Conservation (phyloP, 1,140 invertebrate species). For the Diabrotica undecimpunctata region DNA sequence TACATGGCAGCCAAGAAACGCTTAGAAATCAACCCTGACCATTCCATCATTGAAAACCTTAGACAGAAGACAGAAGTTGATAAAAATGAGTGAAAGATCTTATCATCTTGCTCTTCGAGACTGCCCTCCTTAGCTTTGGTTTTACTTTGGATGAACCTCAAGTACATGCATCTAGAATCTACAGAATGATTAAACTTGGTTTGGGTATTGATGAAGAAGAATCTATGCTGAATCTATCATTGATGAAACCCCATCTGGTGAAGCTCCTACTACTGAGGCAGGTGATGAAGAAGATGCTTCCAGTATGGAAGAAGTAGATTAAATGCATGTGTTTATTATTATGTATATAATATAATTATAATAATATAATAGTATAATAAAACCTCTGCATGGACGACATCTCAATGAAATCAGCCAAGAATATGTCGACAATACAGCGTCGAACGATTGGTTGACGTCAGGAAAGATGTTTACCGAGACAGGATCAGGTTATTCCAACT, state of each 20-base stretch:
- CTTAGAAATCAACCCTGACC: constrained; percentile 96
- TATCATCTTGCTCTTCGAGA: constrained; percentile 89
- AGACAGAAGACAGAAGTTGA: constrained; percentile 88
- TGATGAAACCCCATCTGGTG: constrained; percentile 59
- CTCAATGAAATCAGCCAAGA: too few species aligned
- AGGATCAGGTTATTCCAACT: too few species aligned
- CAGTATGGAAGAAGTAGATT: constrained; percentile 99
- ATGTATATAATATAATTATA: too few species aligned
- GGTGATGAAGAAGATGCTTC: constrained; percentile 81
- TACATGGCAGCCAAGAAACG: constrained; percentile 98
- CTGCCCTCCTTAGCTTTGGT: constrained; percentile 84
- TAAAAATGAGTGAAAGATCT: constrained; percentile 97
- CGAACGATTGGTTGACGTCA: too few species aligned
- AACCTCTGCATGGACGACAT: too few species aligned
- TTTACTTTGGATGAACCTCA: constrained; percentile 88
- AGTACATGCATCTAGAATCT: constrained; percentile 76
- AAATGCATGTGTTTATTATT: too few species aligned
- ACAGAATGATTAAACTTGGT: constrained; percentile 95
- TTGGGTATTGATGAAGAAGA: constrained; percentile 94
- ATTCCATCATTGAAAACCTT: constrained; percentile 88
- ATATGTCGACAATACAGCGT: too few species aligned
- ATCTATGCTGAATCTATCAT: constrained; percentile 59
- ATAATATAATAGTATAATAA: too few species aligned
- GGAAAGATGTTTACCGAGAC: too few species aligned
- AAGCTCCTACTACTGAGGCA: constrained; percentile 46